These are phyloP conservation scores for Meteorus colon DNA, from an alignment of 2,888 invertebrate species.

Conservation along the genomic window DNA sequence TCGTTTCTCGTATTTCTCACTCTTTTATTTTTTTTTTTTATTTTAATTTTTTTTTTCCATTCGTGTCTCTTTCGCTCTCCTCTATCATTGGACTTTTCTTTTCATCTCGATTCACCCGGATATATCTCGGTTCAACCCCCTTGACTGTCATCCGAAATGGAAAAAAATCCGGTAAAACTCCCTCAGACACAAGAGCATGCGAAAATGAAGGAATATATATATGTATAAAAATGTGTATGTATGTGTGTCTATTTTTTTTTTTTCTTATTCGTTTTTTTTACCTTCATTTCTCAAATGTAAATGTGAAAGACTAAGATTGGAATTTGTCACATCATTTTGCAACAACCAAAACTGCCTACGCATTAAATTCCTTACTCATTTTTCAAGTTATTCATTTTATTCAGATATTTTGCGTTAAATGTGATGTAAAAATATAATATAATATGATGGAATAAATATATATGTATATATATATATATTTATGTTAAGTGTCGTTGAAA, in stretches of 20 bases:
- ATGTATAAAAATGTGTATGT: not conserved
- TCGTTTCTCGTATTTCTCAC: not conserved
- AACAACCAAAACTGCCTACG: not conserved
- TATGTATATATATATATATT: not conserved
- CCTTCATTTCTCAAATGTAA: not conserved
- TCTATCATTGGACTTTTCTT: constrained; percentile 29
- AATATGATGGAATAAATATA: not conserved
- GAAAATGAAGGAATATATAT: not conserved
- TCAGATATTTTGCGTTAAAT: not conserved
- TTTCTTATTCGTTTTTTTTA: not conserved
- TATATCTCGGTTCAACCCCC: constrained; percentile 15
- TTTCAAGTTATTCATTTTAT: not conserved
- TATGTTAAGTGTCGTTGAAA: not conserved
- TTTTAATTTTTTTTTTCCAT: constrained; percentile 34
- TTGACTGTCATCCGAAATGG: constrained; percentile 30
- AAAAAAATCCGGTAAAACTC: constrained; percentile 61
- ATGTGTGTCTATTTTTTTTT: not conserved
- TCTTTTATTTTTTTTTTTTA: constrained; percentile 13
- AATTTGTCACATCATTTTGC: not conserved
- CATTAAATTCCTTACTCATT: not conserved
- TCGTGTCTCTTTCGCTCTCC: constrained; percentile 34
- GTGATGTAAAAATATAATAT: not conserved
- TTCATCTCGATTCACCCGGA: constrained; percentile 41
- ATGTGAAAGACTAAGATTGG: constrained; percentile 5
- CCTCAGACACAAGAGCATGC: constrained; percentile 41